Evolutionary conservation across 2,113 vertebrate species (phyloP), one percentile per base, ranked within the genome.

Genomic region (Callocephalon fimbriatum): DNA sequence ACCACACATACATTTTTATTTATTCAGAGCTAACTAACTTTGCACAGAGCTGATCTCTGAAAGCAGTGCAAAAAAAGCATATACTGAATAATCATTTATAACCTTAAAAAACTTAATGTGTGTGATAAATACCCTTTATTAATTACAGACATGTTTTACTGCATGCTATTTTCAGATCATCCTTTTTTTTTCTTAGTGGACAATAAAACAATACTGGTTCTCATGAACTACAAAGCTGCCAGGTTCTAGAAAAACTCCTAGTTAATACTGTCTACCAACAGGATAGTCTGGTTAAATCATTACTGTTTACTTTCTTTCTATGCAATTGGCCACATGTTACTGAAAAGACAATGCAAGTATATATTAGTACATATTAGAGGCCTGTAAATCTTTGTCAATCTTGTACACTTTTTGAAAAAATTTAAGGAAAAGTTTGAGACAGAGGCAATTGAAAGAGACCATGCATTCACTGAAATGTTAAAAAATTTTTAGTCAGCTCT

Each of bases 381-480:
- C 14, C 65, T 50, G 75, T 83, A 95, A 94, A 75, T 58, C 22
- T 67, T 75, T 73, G 31, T 50, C 11, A 73, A 26, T 37, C 31
- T 65, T 87, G 45, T 48, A 72, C 4, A 13, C 35, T 21, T 68
- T 85, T 90, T 54, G 29, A 79, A 90, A 90, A 88, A 94, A 92
- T 35, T 82, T 93, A 95, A 96, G 51, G 65, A 25, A 76, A 56
- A 12, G 27, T 38, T 85, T 80, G 63, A 83, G 44, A 70, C 44
- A 72, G 38, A 45, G 73, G 32, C 29, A 91, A 66, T 40, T 90
- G 32, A 15, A 88, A 95, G 84, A 94, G 80, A 94, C 44, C 32
- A 86, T 87, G 73, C 59, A 63, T 96, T 89, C 29, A 88, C 62
- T 94, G 54, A 56, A 95, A 88, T 94, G 92, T 91, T 25, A 38